Percentiles rank a stretch among this genome's conserved stretches.
phyloP scores from a whole-genome alignment of 2,888 invertebrate species.

The Orchestes rusci region DNA sequence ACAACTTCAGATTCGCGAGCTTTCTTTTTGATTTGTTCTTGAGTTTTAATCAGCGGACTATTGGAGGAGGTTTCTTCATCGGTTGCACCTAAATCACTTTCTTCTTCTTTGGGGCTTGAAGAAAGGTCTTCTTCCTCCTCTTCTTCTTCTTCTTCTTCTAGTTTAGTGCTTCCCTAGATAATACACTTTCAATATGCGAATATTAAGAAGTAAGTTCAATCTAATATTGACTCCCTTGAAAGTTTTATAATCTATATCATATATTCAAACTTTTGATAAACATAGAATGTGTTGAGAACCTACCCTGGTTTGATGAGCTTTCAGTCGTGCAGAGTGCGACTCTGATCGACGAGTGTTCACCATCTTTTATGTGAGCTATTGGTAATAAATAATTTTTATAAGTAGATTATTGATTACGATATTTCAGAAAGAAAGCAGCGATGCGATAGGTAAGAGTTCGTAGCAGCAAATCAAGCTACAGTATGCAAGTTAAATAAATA shows the following conservation, averaged over 20 bases:
- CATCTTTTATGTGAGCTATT: slow-evolving; percentile 29
- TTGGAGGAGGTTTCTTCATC: slow-evolving; percentile 37
- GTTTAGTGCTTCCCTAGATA: slow-evolving; percentile 10
- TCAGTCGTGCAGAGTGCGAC: slow-evolving; percentile 35
- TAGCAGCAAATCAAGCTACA: too few relatives aligned
- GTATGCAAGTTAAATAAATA: too few relatives aligned
- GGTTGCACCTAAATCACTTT: slow-evolving; percentile 33
- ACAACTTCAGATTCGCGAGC: slow-evolving; percentile 21
- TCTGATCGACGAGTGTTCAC: slow-evolving; percentile 42
- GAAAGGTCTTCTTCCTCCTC: slow-evolving; percentile 30
- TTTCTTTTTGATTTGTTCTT: slow-evolving; percentile 28
- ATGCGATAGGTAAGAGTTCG: too few relatives aligned
- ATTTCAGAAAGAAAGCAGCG: not conserved
- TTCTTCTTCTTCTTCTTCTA: slow-evolving; percentile 11
- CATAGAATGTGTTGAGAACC: too few relatives aligned
- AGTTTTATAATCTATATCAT: too few relatives aligned
- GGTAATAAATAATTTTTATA: slow-evolving; percentile 14
- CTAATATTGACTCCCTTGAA: too few relatives aligned
- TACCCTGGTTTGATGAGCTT: slow-evolving; percentile 40
- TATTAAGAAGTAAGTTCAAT: too few relatives aligned
- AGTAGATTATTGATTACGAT: slow-evolving; percentile 3
- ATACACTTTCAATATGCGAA: too few relatives aligned
- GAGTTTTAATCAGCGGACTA: slow-evolving; percentile 32
- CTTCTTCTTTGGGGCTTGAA: slow-evolving; percentile 31
- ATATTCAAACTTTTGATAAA: too few relatives aligned